Conservation (phyloP, 2,797 vertebrate genomes). For the Eutrigla gurnardus region DNA sequence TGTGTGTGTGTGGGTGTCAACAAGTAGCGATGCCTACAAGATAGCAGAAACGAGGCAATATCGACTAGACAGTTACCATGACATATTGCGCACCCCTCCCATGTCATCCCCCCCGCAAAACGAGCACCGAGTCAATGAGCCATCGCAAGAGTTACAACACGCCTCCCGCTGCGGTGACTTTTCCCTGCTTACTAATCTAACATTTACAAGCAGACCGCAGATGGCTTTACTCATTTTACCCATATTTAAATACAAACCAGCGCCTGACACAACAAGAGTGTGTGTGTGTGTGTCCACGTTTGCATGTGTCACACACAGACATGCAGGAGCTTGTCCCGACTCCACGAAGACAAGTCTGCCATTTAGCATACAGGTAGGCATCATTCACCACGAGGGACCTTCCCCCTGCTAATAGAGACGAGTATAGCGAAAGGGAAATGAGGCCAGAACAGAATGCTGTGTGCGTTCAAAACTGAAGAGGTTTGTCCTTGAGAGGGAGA, state of each 20-base stretch:
- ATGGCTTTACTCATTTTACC: conserved; percentile 71
- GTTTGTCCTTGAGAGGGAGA: conserved; percentile 25
- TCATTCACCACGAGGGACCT: conserved; percentile 18
- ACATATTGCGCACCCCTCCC: conserved; percentile 37
- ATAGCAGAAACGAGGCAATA: conserved; percentile 50
- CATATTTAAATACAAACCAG: conserved; percentile 67
- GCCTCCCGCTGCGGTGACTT: conserved; percentile 55
- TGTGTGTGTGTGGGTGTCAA: conserved; percentile 43
- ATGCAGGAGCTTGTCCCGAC: conserved; percentile 47
- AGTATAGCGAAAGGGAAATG: conserved; percentile 4
- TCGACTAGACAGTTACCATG: conserved; percentile 41
- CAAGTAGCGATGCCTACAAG: conserved; percentile 35
- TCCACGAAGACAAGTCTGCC: conserved; percentile 26
- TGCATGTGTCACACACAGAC: conserved; percentile 55
- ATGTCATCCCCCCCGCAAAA: conserved; percentile 11
- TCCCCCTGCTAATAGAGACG: conserved; percentile 3
- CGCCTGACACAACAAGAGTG: conserved; percentile 40
- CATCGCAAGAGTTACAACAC: conserved; percentile 47
- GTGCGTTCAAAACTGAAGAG: conserved; percentile 8
- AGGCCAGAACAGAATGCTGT: conserved; percentile 1
- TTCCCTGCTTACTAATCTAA: conserved; percentile 68
- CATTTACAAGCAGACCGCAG: conserved; percentile 68
- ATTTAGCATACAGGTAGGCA: conserved; percentile 45
- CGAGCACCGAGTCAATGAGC: conserved; percentile 46
- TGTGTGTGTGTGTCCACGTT: conserved; percentile 49